These are phyloP conservation scores for Todiramphus saurophagus DNA, from an alignment of 2,113 vertebrate species.

Conservation along the genomic window DNA sequence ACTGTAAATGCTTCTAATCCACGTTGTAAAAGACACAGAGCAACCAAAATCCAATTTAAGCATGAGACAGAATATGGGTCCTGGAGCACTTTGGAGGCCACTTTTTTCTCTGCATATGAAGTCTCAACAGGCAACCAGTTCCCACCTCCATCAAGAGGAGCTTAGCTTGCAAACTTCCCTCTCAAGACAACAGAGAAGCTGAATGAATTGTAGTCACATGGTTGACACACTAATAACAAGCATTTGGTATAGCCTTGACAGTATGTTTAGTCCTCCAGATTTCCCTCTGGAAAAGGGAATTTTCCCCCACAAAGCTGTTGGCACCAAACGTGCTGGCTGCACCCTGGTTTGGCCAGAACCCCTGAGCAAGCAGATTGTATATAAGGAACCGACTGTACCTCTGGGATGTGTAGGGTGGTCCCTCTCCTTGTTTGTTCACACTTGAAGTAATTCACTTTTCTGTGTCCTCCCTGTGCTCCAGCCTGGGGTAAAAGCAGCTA, in stretches of 20 bases:
- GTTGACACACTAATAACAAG: neutral
- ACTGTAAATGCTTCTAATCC: neutral
- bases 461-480: neutral
- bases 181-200: neutral
- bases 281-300: neutral
- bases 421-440: neutral
- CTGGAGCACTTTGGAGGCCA: neutral
- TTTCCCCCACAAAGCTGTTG: neutral
- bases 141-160: accelerated
- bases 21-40: neutral
- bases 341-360: neutral
- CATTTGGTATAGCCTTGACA: neutral
- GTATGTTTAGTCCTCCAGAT: neutral
- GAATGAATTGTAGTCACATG: neutral
- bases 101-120: neutral
- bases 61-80: accelerated
- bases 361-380: neutral
- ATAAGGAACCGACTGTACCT: neutral
- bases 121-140: neutral
- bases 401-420: neutral
- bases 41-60: neutral
- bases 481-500: neutral
- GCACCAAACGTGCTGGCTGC: neutral
- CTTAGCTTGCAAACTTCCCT: neutral
- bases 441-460: neutral